Evolutionary conservation across 2,113 vertebrate genomes (phyloP).

Genomic region (Heterotilapia buettikoferi): DNA sequence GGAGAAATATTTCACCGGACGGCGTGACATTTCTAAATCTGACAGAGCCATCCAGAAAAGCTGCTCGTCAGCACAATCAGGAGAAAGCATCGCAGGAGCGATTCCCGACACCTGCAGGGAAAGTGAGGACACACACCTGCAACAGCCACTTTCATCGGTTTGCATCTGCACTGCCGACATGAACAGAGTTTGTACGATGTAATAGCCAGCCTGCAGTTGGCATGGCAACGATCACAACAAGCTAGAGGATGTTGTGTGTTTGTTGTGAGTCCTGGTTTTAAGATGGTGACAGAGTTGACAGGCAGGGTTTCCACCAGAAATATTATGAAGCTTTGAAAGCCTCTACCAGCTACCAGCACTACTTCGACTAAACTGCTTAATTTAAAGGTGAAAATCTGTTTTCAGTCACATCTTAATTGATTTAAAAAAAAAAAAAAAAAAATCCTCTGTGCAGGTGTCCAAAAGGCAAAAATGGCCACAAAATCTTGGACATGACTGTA

Average conservation of each 20-base stretch:
- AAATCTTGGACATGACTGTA: background rate
- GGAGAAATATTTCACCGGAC: background rate
- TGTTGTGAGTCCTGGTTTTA: background rate
- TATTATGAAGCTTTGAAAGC: background rate
- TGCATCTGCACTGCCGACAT: rapidly evolving
- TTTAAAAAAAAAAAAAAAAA: background rate
- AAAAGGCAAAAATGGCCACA: background rate
- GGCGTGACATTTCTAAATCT: background rate
- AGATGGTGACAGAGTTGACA: background rate
- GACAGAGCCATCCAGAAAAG: background rate
- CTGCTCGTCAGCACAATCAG: background rate
- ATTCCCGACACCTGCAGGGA: background rate
- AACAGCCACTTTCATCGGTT: background rate
- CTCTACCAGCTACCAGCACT: background rate
- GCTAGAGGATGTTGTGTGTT: background rate
- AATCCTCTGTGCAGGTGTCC: background rate
- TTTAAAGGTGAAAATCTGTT: background rate
- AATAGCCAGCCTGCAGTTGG: background rate
- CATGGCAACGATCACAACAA: background rate
- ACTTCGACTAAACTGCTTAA: rapidly evolving
- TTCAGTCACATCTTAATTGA: background rate
- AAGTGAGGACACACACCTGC: rapidly evolving
- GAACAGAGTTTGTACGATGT: background rate
- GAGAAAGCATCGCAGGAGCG: rapidly evolving
- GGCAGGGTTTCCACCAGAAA: background rate